A percentile compares a stretch with the other conserved stretches of the same genome.
phyloP scores from a whole-genome alignment of 1,140 invertebrate species.

The Lerema accius region DNA sequence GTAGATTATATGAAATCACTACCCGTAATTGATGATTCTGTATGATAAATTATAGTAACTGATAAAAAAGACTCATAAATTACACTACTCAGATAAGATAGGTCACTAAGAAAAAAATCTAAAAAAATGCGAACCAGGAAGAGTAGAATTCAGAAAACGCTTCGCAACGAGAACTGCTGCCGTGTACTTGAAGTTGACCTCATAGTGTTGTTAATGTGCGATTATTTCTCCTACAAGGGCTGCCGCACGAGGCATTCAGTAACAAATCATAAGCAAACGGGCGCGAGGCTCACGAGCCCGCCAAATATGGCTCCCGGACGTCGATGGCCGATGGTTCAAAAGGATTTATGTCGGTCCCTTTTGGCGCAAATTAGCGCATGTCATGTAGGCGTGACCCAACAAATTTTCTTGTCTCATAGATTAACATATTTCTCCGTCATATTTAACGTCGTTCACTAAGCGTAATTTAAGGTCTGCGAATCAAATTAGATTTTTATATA shows the following conservation, averaged over 20 bases:
- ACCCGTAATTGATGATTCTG: too few relatives aligned
- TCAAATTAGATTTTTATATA: too few relatives aligned
- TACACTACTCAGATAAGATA: too few relatives aligned
- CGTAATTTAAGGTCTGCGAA: too few relatives aligned
- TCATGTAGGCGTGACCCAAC: slow-evolving; percentile 67
- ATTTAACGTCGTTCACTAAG: not conserved
- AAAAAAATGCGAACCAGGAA: not conserved
- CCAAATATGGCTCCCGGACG: slow-evolving; percentile 67
- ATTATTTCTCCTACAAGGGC: slow-evolving; percentile 38
- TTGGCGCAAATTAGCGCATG: slow-evolving; percentile 73
- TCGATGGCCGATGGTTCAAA: slow-evolving; percentile 64
- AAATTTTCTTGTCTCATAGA: slow-evolving; percentile 49
- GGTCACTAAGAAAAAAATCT: too few relatives aligned
- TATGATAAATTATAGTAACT: too few relatives aligned
- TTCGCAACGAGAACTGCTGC: slow-evolving; percentile 1
- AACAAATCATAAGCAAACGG: slow-evolving; percentile 74
- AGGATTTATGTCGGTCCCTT: slow-evolving; percentile 74
- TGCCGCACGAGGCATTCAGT: slow-evolving; percentile 29
- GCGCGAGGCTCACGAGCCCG: slow-evolving; percentile 61
- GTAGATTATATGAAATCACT: too few relatives aligned
- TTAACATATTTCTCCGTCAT: not conserved
- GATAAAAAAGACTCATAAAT: too few relatives aligned
- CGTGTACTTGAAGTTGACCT: slow-evolving; percentile 30
- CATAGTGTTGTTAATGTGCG: slow-evolving; percentile 42
- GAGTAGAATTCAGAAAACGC: not conserved